Conservation (phyloP, 2,113 vertebrate species). For the Tychaedon coryphoeus region DNA sequence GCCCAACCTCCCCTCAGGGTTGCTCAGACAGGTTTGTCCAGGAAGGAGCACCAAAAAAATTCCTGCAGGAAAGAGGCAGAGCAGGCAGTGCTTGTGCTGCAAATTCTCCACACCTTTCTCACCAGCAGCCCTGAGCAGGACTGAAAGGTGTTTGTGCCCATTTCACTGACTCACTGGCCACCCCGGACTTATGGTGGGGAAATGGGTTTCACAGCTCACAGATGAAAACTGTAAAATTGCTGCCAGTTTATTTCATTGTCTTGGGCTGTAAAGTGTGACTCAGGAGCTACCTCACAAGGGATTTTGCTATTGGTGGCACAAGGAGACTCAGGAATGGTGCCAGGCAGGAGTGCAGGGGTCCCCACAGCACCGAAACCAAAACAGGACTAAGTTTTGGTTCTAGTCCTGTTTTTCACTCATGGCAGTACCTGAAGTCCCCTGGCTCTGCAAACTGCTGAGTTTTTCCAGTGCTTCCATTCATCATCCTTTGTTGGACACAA, state of each 20-base stretch:
- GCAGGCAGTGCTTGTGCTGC: not conserved
- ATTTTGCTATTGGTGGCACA: rapidly evolving
- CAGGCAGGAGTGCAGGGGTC: not conserved
- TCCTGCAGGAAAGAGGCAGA: not conserved
- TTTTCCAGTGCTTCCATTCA: not conserved
- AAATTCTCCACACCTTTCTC: not conserved
- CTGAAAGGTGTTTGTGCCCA: not conserved
- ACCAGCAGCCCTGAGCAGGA: not conserved
- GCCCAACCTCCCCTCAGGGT: not conserved
- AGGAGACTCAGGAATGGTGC: rapidly evolving
- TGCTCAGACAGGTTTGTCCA: not conserved
- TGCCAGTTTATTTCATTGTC: not conserved
- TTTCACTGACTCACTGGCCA: not conserved
- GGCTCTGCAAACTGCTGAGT: not conserved
- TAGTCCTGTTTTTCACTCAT: not conserved
- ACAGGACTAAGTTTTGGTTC: not conserved
- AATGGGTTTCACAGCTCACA: not conserved
- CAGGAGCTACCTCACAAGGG: not conserved
- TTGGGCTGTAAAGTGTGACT: not conserved
- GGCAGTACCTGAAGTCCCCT: not conserved
- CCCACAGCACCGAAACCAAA: not conserved
- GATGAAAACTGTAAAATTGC: not conserved
- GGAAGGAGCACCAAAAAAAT: not conserved
- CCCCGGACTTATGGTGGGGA: rapidly evolving
- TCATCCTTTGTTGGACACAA: not conserved